A percentile compares a stretch with the other conserved stretches of the same genome.
These are phyloP conservation scores for Dipodomys spectabilis DNA, from an alignment of 2,113 vertebrate genomes.

Conservation along the genomic window DNA sequence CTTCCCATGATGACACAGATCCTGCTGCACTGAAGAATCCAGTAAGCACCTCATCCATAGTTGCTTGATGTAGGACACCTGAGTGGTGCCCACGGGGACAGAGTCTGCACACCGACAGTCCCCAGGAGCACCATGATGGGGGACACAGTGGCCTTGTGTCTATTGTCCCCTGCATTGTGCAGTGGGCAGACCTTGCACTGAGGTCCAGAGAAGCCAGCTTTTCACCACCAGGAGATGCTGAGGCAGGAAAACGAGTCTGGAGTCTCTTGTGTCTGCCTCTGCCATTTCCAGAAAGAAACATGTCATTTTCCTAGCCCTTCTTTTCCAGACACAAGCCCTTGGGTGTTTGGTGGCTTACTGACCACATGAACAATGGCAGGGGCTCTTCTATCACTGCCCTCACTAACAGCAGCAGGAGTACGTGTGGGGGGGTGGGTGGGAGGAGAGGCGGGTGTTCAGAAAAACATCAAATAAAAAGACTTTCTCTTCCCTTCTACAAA, in stretches of 20 bases:
- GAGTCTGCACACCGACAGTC: background rate
- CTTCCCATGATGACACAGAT: background rate
- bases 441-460: background rate
- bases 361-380: background rate
- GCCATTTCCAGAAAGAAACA: background rate
- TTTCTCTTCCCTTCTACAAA: constrained; percentile 48
- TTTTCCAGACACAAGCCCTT: background rate
- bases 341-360: background rate
- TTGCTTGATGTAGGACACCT: background rate
- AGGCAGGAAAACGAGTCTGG: too few species aligned
- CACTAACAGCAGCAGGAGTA: background rate
- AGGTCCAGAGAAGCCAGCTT: background rate
- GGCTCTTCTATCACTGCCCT: background rate
- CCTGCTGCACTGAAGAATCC: background rate
- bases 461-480: constrained; percentile 45
- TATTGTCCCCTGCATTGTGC: rapidly evolving
- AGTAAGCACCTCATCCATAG: background rate
- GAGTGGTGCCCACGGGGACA: background rate
- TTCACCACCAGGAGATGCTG: background rate
- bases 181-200: rapidly evolving
- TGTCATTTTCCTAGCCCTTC: background rate
- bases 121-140: background rate
- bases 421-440: background rate
- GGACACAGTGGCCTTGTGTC: background rate
- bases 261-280: background rate